These are phyloP conservation scores for Phrynosoma platyrhinos DNA, from an alignment of 2,113 vertebrate genomes.

Conservation along the genomic window DNA sequence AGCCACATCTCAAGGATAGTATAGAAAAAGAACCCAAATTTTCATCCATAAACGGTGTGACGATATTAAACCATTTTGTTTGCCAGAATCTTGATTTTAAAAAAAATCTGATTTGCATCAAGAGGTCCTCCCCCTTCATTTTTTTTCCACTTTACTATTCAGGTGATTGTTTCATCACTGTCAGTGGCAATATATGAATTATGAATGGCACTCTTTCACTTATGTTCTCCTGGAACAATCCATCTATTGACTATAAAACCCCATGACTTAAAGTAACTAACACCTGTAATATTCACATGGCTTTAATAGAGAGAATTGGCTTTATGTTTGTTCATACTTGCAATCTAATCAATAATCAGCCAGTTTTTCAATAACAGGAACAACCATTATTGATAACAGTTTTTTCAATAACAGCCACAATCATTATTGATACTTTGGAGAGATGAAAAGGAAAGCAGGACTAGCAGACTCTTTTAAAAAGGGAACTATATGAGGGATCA, in stretches of 20 bases:
- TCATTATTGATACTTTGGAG: neutral
- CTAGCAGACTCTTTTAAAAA: neutral
- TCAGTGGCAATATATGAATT: neutral
- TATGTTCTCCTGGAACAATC: neutral
- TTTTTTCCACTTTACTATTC: neutral
- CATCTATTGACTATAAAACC: neutral
- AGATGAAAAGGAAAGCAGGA: neutral
- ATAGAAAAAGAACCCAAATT: no score
- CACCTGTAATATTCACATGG: neutral
- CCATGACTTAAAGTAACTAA: neutral
- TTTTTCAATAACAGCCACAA: neutral
- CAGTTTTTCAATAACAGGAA: neutral
- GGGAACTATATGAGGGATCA: neutral
- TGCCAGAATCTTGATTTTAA: neutral
- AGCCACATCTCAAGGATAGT: no score
- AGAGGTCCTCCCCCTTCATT: no score
- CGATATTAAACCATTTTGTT: neutral
- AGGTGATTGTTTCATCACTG: neutral
- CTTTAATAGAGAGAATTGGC: neutral
- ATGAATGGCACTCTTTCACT: neutral
- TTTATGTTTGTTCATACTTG: constrained; percentile 14
- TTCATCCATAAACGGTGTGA: neutral
- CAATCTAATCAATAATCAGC: neutral
- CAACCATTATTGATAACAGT: neutral
- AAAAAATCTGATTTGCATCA: neutral